phyloP scores from a whole-genome alignment of 2,113 vertebrate genomes.

The Apaloderma vittatum region DNA sequence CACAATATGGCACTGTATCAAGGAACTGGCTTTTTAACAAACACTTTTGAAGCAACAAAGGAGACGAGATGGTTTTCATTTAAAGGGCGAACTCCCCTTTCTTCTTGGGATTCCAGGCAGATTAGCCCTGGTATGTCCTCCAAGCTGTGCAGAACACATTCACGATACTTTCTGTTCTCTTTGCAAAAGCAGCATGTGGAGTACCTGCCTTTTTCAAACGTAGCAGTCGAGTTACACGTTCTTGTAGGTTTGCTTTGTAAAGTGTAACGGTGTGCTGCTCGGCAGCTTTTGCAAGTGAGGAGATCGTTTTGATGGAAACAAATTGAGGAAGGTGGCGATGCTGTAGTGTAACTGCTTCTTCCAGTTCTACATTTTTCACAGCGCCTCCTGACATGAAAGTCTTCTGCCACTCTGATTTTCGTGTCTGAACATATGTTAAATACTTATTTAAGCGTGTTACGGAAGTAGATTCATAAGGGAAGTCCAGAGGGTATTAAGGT shows the following conservation, averaged over 20 bases:
- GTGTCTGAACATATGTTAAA: not conserved
- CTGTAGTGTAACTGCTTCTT: not conserved
- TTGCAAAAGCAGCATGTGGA: not conserved
- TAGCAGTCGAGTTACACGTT: rapidly evolving
- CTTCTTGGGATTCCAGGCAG: slow-evolving; percentile 49
- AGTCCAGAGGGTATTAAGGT: not conserved
- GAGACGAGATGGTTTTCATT: slow-evolving; percentile 56
- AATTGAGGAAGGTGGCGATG: not conserved
- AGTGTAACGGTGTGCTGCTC: rapidly evolving
- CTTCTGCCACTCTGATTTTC: not conserved
- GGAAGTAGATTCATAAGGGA: not conserved
- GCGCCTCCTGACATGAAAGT: not conserved
- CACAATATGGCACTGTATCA: slow-evolving; percentile 50
- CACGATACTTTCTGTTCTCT: not conserved
- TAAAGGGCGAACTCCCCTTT: slow-evolving; percentile 35
- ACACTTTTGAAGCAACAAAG: slow-evolving; percentile 54
- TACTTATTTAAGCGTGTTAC: not conserved
- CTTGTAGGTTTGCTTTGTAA: not conserved
- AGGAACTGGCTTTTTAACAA: slow-evolving; percentile 58
- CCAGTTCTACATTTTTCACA: not conserved
- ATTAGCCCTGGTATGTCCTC: slow-evolving; percentile 37
- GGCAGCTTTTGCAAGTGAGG: not conserved
- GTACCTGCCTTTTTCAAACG: not conserved
- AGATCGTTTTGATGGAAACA: not conserved
- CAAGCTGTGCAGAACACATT: not conserved